Percentiles rank a stretch among this genome's conserved stretches.
Evolutionary conservation across 2,888 invertebrate species (phyloP).

Genomic region (Drosophila kambysellisi): DNA sequence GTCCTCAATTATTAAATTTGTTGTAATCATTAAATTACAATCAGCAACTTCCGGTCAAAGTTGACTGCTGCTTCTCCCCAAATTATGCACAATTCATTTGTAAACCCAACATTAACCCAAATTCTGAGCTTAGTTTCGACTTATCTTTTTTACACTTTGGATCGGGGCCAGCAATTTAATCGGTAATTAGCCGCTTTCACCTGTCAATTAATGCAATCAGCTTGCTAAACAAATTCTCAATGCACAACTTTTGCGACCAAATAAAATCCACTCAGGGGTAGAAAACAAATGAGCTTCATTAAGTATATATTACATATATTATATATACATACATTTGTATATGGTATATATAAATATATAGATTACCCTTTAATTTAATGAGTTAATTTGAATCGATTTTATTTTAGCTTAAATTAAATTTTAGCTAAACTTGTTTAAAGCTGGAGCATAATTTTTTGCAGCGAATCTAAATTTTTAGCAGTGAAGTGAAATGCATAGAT

Average conservation of each 20-base stretch:
- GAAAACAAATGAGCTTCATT: constrained; percentile 1
- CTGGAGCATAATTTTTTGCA: not conserved
- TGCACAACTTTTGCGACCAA: constrained; percentile 47
- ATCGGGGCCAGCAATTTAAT: constrained; percentile 17
- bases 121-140: constrained; percentile 31
- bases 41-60: constrained; percentile 41
- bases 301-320: not conserved
- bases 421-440: not conserved
- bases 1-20: constrained; percentile 49
- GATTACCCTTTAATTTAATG: not conserved
- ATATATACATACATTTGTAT: too few relatives aligned
- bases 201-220: constrained; percentile 54
- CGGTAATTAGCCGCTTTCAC: constrained; percentile 42
- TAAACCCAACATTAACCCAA: constrained; percentile 49
- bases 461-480: not conserved
- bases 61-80: constrained; percentile 4
- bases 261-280: constrained; percentile 22
- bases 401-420: not conserved
- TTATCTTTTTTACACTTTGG: constrained; percentile 30
- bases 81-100: constrained; percentile 53
- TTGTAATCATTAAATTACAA: constrained; percentile 53
- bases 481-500: not conserved
- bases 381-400: not conserved
- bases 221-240: constrained; percentile 16
- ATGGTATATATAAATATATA: too few relatives aligned